phyloP scores from a whole-genome alignment of 2,888 invertebrate species.

The Sphecodes monilicornis region DNA sequence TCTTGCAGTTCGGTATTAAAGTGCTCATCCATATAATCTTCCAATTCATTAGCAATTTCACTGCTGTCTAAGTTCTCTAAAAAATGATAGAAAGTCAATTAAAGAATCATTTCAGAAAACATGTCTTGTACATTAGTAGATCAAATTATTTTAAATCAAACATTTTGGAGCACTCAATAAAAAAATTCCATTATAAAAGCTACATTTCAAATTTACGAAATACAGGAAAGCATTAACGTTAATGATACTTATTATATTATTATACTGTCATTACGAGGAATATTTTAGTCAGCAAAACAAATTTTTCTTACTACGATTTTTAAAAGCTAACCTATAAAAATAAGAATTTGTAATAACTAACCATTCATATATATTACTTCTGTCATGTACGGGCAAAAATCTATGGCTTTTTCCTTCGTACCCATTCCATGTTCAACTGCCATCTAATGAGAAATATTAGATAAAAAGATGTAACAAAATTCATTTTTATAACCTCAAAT shows the following conservation, averaged over 20 bases:
- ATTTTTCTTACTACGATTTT: background rate
- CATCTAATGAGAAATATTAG: slow-evolving; percentile 67
- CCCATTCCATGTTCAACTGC: slow-evolving; percentile 81
- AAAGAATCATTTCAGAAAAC: background rate
- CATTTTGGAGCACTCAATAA: too few relatives aligned
- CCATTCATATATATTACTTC: slow-evolving; percentile 79
- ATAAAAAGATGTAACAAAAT: background rate
- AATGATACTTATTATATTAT: background rate
- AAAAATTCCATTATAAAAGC: background rate
- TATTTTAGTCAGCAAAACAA: background rate
- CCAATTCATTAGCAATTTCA: slow-evolving; percentile 78
- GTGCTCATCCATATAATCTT: slow-evolving; percentile 78
- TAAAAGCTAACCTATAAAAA: background rate
- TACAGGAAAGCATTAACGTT: background rate
- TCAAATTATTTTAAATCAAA: background rate
- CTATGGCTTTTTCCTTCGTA: slow-evolving; percentile 71
- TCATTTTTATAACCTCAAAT: background rate
- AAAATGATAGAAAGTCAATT: slow-evolving; percentile 23
- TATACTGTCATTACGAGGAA: background rate
- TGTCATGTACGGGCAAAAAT: slow-evolving; percentile 76
- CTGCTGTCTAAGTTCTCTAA: slow-evolving; percentile 73
- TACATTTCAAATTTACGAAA: background rate
- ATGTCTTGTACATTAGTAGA: background rate
- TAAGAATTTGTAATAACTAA: slow-evolving; percentile 47
- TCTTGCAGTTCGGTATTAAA: slow-evolving; percentile 80